Evolutionary conservation across 92 coral and sea anemone genomes (phyloP).

Genomic region (Epizoanthus ramosus): DNA sequence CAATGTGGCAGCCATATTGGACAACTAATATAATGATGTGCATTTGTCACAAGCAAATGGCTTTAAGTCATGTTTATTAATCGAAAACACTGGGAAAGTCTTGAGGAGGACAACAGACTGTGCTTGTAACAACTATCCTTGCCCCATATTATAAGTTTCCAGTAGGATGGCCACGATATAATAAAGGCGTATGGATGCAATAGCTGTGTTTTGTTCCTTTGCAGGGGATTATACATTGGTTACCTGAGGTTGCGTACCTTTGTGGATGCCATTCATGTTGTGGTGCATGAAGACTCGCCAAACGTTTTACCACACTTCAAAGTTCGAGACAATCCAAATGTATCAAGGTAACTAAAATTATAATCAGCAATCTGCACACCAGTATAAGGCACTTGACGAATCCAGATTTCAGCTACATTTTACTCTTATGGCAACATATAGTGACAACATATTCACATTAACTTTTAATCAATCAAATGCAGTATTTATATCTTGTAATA

Average conservation of each 20-base stretch:
- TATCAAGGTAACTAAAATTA: conserved; percentile 79
- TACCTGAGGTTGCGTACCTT: conserved; percentile 91
- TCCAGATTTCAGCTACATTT: no score
- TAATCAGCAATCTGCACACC: not conserved
- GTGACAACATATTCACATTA: not conserved
- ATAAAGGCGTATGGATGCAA: no score
- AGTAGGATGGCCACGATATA: no score
- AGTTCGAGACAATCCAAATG: conserved; percentile 96
- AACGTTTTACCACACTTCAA: conserved; percentile 95
- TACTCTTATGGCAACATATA: not conserved
- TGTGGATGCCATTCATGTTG: conserved; percentile 97
- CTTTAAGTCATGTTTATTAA: no score
- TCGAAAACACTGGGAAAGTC: no score
- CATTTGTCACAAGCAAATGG: no score
- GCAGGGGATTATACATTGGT: conserved; percentile 94
- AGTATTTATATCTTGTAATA: no score
- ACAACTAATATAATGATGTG: no score
- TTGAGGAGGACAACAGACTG: no score
- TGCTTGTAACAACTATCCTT: no score
- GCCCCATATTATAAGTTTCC: no score
- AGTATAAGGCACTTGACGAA: not conserved
- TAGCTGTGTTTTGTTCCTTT: not conserved
- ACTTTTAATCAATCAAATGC: not conserved
- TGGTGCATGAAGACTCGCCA: conserved; percentile 88
- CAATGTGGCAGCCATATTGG: no score